A percentile compares a stretch with the other conserved stretches of the same genome.
Conservation (phyloP, 2,113 vertebrate genomes). For the Prunella himalayana region DNA sequence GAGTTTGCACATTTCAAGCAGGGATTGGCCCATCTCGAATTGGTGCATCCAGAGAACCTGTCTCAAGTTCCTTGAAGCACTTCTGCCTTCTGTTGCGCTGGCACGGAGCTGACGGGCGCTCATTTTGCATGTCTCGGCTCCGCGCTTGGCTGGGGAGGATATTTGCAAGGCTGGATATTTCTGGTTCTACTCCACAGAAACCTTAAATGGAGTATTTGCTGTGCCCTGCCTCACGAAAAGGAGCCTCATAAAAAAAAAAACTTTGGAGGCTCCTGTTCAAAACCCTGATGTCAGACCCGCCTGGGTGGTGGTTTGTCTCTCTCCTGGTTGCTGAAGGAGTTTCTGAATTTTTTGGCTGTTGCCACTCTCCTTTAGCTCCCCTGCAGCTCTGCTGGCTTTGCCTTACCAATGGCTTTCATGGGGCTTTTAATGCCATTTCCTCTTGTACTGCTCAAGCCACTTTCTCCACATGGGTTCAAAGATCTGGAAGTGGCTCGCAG, state of each 20-base stretch:
- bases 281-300: slow-evolving; percentile 45
- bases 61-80: slow-evolving; percentile 69
- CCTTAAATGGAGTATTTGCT: slow-evolving; percentile 57
- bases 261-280: slow-evolving; percentile 42
- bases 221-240: slow-evolving; percentile 47
- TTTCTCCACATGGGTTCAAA: neutral
- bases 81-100: slow-evolving; percentile 67
- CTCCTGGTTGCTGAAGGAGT: slow-evolving; percentile 41
- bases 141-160: slow-evolving; percentile 49
- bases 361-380: neutral
- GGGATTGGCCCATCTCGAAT: slow-evolving; percentile 59
- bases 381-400: slow-evolving; percentile 5
- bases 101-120: slow-evolving; percentile 61
- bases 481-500: neutral
- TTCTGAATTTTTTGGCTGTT: slow-evolving; percentile 17
- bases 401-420: neutral
- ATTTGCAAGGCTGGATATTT: slow-evolving; percentile 66
- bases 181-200: slow-evolving; percentile 59
- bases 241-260: slow-evolving; percentile 41
- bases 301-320: slow-evolving; percentile 44
- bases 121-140: slow-evolving; percentile 66
- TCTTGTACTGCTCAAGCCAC: fast-evolving
- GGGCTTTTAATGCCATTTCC: neutral
- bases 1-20: slow-evolving; percentile 66
- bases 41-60: slow-evolving; percentile 69